Evolutionary conservation across 2,797 vertebrate species (phyloP), one percentile per base, ranked within the genome.

Genomic region (Clarias pachynema): DNA sequence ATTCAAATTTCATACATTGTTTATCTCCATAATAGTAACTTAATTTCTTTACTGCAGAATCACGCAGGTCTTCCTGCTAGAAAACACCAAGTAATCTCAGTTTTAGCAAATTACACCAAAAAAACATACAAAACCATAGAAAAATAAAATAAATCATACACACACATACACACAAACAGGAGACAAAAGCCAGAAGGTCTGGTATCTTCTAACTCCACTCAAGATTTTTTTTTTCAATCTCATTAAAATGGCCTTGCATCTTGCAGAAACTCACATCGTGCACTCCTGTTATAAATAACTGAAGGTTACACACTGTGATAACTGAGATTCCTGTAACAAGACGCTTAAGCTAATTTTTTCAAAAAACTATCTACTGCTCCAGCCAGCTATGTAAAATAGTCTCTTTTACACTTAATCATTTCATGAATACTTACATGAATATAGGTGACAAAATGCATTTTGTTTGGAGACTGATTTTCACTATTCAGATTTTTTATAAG

Each of bases 21-120:
- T 68, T 26, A 22, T 77, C 53, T 82, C n/a, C 82, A 62, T n/a
- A 82, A 65, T 2, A 60, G 72, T 63, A 34, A 75, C 29, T 29
- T 72, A 29, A 16, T 10, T 37, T 69, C 6, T 60, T 34, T n/a
- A 8, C 34, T 79, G 31, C 57, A 62, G 56, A 22, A 60, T 31
- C 6, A 24, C 3, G 0, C 14, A n/a, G 10, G 24, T 78, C 57
- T 34, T 60, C 8, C 73, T 53, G 16, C 15, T 26, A 53, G 53
- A 16, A 60, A 78, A 79, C 5, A 4, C 15, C 29, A 34, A 59
- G 24, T 53, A 53, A 53, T 73, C 26, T 75, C 49, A 31, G 15
- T 10, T 74, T 29, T 74, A 53, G 72, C 18, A 31, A 75, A 56
- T 12, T 12, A 12, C 73, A 31, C 16, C 18, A 7, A 74, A 8